Evolutionary conservation across 2,888 invertebrate genomes (phyloP).

Genomic region (Pterostichus madidus): DNA sequence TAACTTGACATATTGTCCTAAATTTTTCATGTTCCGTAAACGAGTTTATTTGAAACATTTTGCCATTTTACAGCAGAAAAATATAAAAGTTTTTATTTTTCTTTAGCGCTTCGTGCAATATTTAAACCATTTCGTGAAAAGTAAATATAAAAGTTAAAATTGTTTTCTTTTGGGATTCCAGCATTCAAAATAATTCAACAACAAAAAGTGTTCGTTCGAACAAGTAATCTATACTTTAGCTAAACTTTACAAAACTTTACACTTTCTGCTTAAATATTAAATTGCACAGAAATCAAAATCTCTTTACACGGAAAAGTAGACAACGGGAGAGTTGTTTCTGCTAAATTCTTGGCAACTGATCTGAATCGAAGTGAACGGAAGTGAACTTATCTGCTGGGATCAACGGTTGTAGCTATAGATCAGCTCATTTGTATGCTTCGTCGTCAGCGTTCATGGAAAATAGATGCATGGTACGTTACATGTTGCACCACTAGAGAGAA

Average conservation of each 20-base stretch:
- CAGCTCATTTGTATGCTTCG: conserved; percentile 46
- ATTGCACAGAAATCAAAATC: conserved; percentile 32
- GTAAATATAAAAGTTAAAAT: conserved; percentile 51
- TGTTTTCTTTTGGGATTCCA: conserved; percentile 52
- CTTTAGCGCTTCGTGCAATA: conserved; percentile 36
- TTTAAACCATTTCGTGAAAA: conserved; percentile 35
- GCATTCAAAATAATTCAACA: conserved; percentile 46
- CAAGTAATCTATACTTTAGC: conserved; percentile 46
- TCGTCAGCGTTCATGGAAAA: conserved; percentile 27
- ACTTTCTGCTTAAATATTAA: conserved; percentile 43
- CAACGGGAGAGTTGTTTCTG: background rate
- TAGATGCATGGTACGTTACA: conserved; percentile 31
- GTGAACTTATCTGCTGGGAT: conserved; percentile 19
- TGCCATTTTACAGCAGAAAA: conserved; percentile 22
- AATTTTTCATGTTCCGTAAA: conserved; percentile 17
- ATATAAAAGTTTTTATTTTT: conserved; percentile 39
- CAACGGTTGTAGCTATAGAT: conserved; percentile 10
- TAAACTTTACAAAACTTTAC: conserved; percentile 38
- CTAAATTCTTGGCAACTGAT: background rate
- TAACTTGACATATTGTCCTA: background rate
- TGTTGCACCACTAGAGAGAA: conserved; percentile 35
- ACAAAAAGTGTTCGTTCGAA: conserved; percentile 38
- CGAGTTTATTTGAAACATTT: conserved; percentile 18
- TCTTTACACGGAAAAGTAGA: conserved; percentile 19
- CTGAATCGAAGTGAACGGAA: background rate